A percentile compares a stretch with the other conserved stretches of the same genome.
Evolutionary conservation across 2,113 vertebrate species (phyloP).

Genomic region (Hippocampus barbouri): DNA sequence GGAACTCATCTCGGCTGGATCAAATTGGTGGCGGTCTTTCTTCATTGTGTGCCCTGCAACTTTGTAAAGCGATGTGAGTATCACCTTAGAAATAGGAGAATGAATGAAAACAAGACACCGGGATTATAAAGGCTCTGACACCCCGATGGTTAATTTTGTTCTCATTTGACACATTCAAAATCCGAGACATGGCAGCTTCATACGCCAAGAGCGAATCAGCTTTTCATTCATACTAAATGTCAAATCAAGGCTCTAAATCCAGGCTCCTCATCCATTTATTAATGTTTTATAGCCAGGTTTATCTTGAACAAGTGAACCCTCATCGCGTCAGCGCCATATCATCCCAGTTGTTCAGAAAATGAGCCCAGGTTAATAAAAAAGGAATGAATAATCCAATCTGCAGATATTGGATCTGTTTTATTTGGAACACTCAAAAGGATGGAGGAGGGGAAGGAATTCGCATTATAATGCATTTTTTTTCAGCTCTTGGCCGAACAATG

Average conservation of each 20-base stretch:
- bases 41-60: slow-evolving; percentile 34
- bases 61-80: slow-evolving; percentile 20
- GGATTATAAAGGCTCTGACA: slow-evolving; percentile 21
- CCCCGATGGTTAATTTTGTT: slow-evolving; percentile 42
- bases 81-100: background rate
- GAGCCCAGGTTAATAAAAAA: slow-evolving; percentile 40
- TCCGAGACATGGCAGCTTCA: slow-evolving; percentile 16
- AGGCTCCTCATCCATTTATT: slow-evolving; percentile 47
- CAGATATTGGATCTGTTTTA: slow-evolving; percentile 45
- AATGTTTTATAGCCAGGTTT: slow-evolving; percentile 44
- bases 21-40: slow-evolving; percentile 31
- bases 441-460: slow-evolving; percentile 2
- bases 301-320: slow-evolving; percentile 41
- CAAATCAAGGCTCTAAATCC: slow-evolving; percentile 45
- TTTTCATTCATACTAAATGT: slow-evolving; percentile 55
- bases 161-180: slow-evolving; percentile 41
- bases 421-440: slow-evolving; percentile 19
- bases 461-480: slow-evolving; percentile 23
- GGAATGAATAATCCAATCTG: slow-evolving; percentile 52
- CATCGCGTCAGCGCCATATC: slow-evolving; percentile 44
- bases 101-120: slow-evolving; percentile 5
- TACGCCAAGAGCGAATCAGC: slow-evolving; percentile 50
- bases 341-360: slow-evolving; percentile 32
- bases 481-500: slow-evolving; percentile 41
- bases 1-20: slow-evolving; percentile 37